Base-by-base conservation (phyloP, 2,113 vertebrate genomes). In the Galeopterus variegatus region DNA sequence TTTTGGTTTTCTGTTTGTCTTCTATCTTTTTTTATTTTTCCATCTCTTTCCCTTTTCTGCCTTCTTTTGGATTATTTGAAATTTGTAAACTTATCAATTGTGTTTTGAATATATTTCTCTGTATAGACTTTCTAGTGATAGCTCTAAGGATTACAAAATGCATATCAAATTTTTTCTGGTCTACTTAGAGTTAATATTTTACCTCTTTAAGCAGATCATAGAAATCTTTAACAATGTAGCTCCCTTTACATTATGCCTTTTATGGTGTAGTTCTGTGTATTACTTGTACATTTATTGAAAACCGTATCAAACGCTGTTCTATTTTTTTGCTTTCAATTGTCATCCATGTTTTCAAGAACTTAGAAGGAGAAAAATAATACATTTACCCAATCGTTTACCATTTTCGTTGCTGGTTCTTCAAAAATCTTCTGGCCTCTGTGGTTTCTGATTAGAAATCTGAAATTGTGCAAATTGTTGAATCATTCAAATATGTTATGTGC, bases 151-250 rank as follows among this genome's bases (percentile, higher is more conserved):
- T 75, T 58, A 73, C 12, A 31, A 26, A 54, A 15, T 69, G 3
- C 14, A 26, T 45, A 36, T 2, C 41, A 89, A 9, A 41, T 24
- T 95, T 80, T 86, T 64, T 4, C 69, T 60, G 45, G 1, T 52
- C 33, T 56, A 21, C 36, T 60, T 76, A 56, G 23, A 79, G 21
- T 88, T 93, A 60, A n/a, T 83, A 80, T 58, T 87, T 97, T 76
- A 83, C 2, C 17, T 64, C 19, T 87, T 82, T 64, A 36, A 56
- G 28, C 87, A 62, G 45, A 76, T 45, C n/a, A 23, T 52, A 69
- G 17, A 86, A 65, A 73, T 54, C 33, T 73, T 90, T 17, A 70
- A n/a, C 18, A 6, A 18, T 23, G 11, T 48, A 48, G 4, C 15
- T 50, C 23, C 2, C 8, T 83, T 72, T 62, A 21, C 21, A 5